Percentiles rank a stretch among this genome's conserved stretches.
phyloP scores from a whole-genome alignment of 2,888 invertebrate species.

The Mimas tiliae region DNA sequence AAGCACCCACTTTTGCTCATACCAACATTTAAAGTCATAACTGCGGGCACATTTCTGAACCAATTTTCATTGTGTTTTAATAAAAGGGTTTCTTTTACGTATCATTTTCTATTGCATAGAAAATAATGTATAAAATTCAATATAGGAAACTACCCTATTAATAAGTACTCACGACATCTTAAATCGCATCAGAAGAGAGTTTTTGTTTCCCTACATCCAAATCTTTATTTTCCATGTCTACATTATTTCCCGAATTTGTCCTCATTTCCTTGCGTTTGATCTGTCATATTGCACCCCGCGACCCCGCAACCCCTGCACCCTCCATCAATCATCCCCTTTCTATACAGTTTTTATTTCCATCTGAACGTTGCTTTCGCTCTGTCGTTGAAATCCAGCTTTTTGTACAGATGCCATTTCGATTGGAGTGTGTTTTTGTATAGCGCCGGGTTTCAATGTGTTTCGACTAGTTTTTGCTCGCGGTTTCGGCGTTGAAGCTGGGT shows the following conservation, averaged over 20 bases:
- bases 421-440: conserved; percentile 22
- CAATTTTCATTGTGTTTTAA: no score
- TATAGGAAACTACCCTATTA: no score
- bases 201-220: not conserved
- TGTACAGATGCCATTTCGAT: conserved; percentile 25
- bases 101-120: no score
- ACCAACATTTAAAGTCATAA: no score
- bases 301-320: not conserved
- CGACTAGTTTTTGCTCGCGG: not conserved
- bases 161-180: no score
- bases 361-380: conserved; percentile 36
- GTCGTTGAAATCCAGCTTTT: conserved; percentile 38
- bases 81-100: no score
- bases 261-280: conserved; percentile 6
- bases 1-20: no score
- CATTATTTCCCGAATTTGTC: conserved; percentile 16
- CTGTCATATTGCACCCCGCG: not conserved
- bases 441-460: conserved; percentile 6
- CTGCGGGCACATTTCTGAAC: no score
- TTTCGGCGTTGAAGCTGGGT: not conserved
- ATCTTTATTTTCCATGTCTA: conserved; percentile 9
- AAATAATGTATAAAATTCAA: no score
- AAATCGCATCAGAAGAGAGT: not conserved
- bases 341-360: conserved; percentile 43
- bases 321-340: conserved; percentile 44